Base-by-base conservation (phyloP, 2,888 invertebrate genomes). In the Apodemia duryi region DNA sequence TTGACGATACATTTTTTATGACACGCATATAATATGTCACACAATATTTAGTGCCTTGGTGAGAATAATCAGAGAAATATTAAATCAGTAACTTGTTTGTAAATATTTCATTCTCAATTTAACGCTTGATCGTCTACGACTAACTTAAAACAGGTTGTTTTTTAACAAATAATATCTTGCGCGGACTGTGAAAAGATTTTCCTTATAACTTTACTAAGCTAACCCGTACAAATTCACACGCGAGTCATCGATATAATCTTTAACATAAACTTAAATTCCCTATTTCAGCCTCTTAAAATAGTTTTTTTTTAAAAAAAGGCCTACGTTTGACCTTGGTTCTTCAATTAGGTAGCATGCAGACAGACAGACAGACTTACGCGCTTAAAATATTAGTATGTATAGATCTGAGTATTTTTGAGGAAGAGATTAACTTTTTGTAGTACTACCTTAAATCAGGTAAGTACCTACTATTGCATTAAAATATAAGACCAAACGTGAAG, bases 1-100 rank as follows among this genome's bases (percentile, higher is more conserved):
- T 86, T 87, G 89, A 89, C 86, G 85, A 85, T 85, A 85, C 82
- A 82, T 76, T 87, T 90, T 89, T 90, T 88, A 89, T 83, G 83
- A 88, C 81, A 79, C 77, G 71, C 78, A 80, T 75, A 81, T 78
- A 80, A 82, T 78, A 80, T 82, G 77, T 80, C 80, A 80, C 77
- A 77, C 73, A 73, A 78, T 77, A 75, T 79, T 77, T 76, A 73
- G 75, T 76, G 72, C 70, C 71, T 69, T 62, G 52, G 32, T 46
- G 61, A 51, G 51, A 32, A 65, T 62, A 60, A 60, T 60, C 35
- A 35, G 57, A 60, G 35, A 60, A 60, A 60, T 60, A 57, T 57
- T 57, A 57, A 57, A 57, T 57, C 57, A 57, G 13, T 54, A 54
- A 54, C 29, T 54, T 29, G 54, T 54, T 54, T 54, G 52, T 46